Percentiles rank a stretch among this genome's conserved stretches.
phyloP scores from a whole-genome alignment of 1,140 invertebrate species.

The Eupristina koningsbergeri region DNA sequence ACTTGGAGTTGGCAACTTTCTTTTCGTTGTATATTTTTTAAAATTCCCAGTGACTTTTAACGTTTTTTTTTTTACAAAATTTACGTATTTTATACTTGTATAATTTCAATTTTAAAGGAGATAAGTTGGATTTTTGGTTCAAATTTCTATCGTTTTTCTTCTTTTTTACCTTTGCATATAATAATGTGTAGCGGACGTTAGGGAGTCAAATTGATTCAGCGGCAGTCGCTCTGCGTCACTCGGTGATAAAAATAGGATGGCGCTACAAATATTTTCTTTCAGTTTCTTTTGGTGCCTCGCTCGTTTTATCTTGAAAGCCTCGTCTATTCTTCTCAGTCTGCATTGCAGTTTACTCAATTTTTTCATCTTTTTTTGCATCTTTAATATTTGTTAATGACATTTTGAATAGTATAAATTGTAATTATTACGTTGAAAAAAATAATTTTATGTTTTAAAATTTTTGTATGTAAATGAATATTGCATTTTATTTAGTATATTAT shows the following conservation, averaged over 20 bases:
- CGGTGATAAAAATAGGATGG: constrained; percentile 37
- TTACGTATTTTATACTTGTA: no score
- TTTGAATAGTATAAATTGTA: no score
- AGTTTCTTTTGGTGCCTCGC: not conserved
- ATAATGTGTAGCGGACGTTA: not conserved
- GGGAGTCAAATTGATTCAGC: constrained; percentile 9
- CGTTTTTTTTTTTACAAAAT: no score
- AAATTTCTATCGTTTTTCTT: constrained; percentile 20
- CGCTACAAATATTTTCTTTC: constrained; percentile 26
- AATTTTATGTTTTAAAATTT: no score
- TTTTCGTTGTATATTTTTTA: not conserved
- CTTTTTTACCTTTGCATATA: not conserved
- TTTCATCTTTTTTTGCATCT: not conserved
- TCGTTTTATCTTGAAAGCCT: not conserved
- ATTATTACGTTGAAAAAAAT: no score
- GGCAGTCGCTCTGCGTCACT: not conserved
- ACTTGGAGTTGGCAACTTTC: no score
- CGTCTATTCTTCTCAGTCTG: not conserved
- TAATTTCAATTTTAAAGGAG: not conserved
- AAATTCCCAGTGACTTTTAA: no score
- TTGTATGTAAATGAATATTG: no score
- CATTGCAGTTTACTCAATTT: not conserved
- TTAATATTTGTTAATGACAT: no score
- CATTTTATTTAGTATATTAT: no score
- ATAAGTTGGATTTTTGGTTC: constrained; percentile 1